phyloP scores from a whole-genome alignment of 2,113 vertebrate genomes.

The Boleophthalmus pectinirostris region DNA sequence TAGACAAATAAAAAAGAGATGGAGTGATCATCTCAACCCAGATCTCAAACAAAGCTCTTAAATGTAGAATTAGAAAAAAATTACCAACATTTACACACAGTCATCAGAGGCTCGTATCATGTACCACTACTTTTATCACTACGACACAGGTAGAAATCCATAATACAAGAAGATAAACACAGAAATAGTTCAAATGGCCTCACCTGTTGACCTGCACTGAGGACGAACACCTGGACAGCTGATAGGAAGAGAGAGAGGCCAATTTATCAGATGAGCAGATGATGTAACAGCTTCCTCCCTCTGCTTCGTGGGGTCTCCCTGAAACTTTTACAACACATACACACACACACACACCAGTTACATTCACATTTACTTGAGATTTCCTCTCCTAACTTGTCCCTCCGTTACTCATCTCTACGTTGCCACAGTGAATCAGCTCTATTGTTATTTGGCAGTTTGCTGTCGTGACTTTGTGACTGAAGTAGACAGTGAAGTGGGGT shows the following conservation, averaged over 20 bases:
- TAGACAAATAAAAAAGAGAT: too few species aligned
- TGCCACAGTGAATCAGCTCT: too few species aligned
- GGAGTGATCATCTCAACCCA: too few species aligned
- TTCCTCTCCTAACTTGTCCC: neutral
- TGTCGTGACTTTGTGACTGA: too few species aligned
- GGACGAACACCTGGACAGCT: conserved; percentile 85
- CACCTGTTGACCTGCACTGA: conserved; percentile 97
- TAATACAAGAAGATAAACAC: neutral
- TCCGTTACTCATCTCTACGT: too few species aligned
- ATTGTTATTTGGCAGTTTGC: too few species aligned
- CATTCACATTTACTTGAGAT: neutral
- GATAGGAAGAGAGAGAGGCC: conserved; percentile 10
- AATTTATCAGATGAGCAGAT: conserved; percentile 3
- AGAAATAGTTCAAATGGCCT: conserved; percentile 28
- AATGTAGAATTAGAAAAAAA: too few species aligned
- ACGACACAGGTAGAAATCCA: neutral
- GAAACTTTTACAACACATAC: neutral
- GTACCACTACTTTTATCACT: neutral
- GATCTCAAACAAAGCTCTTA: too few species aligned
- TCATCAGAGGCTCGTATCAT: neutral
- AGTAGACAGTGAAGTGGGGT: too few species aligned
- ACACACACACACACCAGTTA: neutral
- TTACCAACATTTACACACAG: neutral
- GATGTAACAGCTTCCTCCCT: neutral
- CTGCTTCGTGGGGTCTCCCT: neutral